Evolutionary conservation across 2,797 vertebrate genomes (phyloP).

Genomic region (Columba guinea): DNA sequence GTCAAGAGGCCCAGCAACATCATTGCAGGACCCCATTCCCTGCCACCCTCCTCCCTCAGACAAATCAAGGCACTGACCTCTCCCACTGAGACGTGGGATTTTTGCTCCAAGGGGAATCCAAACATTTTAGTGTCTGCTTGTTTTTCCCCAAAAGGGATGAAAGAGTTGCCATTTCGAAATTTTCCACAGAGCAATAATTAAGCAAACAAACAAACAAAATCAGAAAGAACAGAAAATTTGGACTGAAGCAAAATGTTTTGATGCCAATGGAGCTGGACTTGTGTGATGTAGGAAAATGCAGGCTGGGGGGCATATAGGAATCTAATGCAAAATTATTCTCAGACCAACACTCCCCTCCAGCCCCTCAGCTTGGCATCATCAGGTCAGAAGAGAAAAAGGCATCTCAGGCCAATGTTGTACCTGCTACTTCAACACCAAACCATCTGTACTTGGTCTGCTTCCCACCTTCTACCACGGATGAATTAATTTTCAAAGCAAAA

Average conservation of each 20-base stretch:
- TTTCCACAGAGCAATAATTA: slow-evolving; percentile 32
- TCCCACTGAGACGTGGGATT: neutral
- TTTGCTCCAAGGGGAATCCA: neutral
- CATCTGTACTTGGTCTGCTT: slow-evolving; percentile 9
- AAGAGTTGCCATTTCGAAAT: neutral
- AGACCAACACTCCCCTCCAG: neutral
- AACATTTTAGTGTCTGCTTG: neutral
- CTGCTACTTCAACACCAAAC: slow-evolving; percentile 12
- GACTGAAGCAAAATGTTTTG: slow-evolving; percentile 4
- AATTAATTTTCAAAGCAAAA: slow-evolving; percentile 35
- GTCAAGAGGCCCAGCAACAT: rapidly evolving
- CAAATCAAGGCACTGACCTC: neutral
- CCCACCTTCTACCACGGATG: neutral
- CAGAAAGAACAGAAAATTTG: slow-evolving; percentile 41
- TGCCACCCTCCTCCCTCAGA: neutral
- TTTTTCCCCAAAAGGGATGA: slow-evolving; percentile 2
- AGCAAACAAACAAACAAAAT: slow-evolving; percentile 58
- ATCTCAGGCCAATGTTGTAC: slow-evolving; percentile 1
- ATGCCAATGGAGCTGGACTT: rapidly evolving
- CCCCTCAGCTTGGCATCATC: neutral
- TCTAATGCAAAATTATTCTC: neutral
- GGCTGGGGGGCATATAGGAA: neutral
- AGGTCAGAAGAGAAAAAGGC: slow-evolving; percentile 22
- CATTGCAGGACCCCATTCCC: neutral
- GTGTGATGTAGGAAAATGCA: neutral